Percentiles rank a stretch among this genome's conserved stretches.
These are phyloP conservation scores for Zoanthus sociatus DNA, from an alignment of 92 coral and sea anemone genomes.

Conservation along the genomic window DNA sequence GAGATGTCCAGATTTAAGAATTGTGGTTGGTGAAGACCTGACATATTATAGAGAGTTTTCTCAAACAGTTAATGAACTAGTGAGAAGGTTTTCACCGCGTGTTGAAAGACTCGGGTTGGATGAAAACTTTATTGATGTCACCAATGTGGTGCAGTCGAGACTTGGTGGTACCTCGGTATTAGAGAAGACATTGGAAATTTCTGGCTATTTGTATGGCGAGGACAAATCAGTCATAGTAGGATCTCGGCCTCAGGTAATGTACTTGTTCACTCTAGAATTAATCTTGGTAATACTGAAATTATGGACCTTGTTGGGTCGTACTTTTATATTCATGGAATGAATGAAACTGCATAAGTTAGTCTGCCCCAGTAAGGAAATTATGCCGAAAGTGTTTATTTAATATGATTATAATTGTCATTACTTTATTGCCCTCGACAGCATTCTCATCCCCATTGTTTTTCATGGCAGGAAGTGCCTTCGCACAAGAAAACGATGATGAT, in stretches of 20 bases:
- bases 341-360: too few relatives aligned
- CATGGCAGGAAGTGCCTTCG: too few relatives aligned
- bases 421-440: too few relatives aligned
- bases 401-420: too few relatives aligned
- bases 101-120: slow-evolving; percentile 88
- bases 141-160: slow-evolving; percentile 67
- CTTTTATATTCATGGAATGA: too few relatives aligned
- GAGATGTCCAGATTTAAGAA: slow-evolving; percentile 81
- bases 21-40: slow-evolving; percentile 85
- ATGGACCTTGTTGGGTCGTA: too few relatives aligned
- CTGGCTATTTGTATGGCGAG: slow-evolving; percentile 28
- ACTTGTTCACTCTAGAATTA: too few relatives aligned
- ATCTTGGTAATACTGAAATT: too few relatives aligned
- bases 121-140: slow-evolving; percentile 85
- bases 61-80: slow-evolving; percentile 63
- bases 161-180: neutral
- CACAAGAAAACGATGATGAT: too few relatives aligned
- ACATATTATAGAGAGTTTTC: slow-evolving; percentile 81
- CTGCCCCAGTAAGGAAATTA: too few relatives aligned
- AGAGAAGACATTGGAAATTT: neutral
- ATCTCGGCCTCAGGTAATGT: neutral
- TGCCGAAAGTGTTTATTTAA: too few relatives aligned
- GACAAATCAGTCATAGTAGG: neutral
- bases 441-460: too few relatives aligned
- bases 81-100: slow-evolving; percentile 62